Evolutionary conservation across 2,113 vertebrate species (phyloP), one percentile per base, ranked within the genome.

Genomic region (Corythornis cristatus): DNA sequence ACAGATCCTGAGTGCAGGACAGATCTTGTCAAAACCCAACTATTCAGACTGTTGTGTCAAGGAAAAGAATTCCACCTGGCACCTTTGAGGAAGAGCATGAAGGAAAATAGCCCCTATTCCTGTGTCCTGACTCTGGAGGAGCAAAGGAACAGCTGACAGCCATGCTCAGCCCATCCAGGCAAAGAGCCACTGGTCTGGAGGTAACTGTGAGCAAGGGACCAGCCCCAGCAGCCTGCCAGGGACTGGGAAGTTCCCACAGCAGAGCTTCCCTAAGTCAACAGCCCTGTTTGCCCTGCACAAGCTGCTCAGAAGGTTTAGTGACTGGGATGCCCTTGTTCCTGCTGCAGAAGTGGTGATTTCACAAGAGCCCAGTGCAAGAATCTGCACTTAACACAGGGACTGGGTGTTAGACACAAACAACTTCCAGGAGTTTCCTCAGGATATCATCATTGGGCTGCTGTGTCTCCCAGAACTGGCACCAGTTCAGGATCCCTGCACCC

Each of bases 121-220:
- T 7, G 29, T 40, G 1, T 45, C 58, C 60, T 9, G 71, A 22
- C 50, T 12, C 17, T 3, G 33, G 51, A n/a, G 31, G 43, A 48
- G 78, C 17, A 16, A n/a, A 51, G 80, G 8, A 65, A 48, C 58
- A 3, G 42, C 33, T 8, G 42, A 16, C 26, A 23, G 37, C 1
- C 2, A n/a, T 1, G 46, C 48, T 8, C 37, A 26, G 46, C 33
- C 5, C n/a, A 45, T 0, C 0, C 53, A 8, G 1, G n/a, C 29
- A 1, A 13, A 53, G 70, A 1, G 12, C 53, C 2, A 0, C 40
- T 5, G 31, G 78, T 33, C 67, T 43, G 19, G 1, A 28, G 61
- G 60, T 8, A 15, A 1, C 1, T 60, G 19, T 2, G 31, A n/a
- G 61, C 26, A 53, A 15, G 51, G 51, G 28, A 53, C 26, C 15